Conservation (phyloP, 2,113 vertebrate genomes). For the Nymphicus hollandicus region DNA sequence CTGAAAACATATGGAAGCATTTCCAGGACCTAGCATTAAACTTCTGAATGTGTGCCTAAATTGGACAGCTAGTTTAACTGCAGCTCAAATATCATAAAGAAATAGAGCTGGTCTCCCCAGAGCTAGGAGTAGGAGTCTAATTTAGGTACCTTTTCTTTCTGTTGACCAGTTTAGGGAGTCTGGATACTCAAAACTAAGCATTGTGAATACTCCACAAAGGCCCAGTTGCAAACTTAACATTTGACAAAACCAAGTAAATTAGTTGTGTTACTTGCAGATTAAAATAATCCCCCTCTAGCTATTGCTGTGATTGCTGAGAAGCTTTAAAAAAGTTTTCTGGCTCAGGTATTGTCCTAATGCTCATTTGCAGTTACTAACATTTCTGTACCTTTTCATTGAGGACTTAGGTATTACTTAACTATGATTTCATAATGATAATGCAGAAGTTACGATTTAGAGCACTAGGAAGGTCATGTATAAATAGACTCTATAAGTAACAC, state of each 20-base stretch:
- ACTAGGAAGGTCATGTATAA: neutral
- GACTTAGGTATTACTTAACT: neutral
- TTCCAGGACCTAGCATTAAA: neutral
- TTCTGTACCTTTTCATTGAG: neutral
- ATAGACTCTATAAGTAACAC: neutral
- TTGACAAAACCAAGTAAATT: neutral
- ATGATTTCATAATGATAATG: neutral
- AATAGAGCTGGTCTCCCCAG: neutral
- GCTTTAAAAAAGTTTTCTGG: neutral
- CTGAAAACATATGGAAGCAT: neutral
- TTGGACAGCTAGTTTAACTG: neutral
- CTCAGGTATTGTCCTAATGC: neutral
- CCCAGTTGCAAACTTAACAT: neutral
- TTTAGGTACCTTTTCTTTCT: neutral
- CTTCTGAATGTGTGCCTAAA: neutral
- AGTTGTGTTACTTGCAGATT: neutral
- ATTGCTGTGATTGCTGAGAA: neutral
- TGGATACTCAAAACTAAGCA: neutral
- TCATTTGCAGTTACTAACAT: neutral
- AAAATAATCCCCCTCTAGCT: neutral
- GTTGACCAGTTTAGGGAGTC: neutral
- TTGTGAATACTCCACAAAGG: neutral
- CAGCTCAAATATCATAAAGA: neutral
- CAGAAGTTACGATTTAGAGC: neutral
- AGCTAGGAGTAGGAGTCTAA: neutral